A percentile compares a stretch with the other conserved stretches of the same genome.
Evolutionary conservation across 2,113 vertebrate genomes (phyloP).

Genomic region (Benitochromis conjunctus): DNA sequence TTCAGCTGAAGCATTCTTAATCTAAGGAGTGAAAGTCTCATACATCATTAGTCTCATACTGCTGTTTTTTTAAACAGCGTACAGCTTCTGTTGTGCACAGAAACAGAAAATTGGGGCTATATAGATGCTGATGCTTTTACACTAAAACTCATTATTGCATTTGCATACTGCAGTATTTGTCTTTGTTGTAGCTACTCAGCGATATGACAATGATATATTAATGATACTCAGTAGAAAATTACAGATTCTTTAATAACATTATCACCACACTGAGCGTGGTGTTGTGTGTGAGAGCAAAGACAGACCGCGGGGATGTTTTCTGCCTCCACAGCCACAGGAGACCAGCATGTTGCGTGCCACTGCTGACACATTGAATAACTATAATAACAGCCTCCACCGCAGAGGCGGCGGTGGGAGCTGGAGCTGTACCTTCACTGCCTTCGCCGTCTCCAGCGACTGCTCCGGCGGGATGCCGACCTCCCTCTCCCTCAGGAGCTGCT

Average conservation of each 20-base stretch:
- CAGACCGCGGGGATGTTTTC: not conserved
- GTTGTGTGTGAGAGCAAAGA: not conserved
- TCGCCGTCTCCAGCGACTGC: slow-evolving; percentile 97
- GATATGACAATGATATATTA: not conserved
- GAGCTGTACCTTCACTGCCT: slow-evolving; percentile 89
- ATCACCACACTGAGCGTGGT: not conserved
- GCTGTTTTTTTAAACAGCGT: not conserved
- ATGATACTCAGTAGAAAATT: not conserved
- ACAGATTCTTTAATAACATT: not conserved
- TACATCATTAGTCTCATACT: not conserved
- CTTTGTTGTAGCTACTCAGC: not conserved
- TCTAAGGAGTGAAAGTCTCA: not conserved
- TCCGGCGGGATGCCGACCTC: slow-evolving; percentile 98
- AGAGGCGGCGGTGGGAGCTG: not conserved
- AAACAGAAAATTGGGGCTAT: not conserved
- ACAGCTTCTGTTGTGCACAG: not conserved
- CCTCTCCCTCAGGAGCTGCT: slow-evolving; percentile 91
- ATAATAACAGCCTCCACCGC: not conserved
- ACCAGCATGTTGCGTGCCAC: not conserved
- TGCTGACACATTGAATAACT: not conserved
- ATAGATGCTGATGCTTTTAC: not conserved
- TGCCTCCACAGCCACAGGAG: not conserved
- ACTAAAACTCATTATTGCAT: not conserved
- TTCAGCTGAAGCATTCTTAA: not conserved
- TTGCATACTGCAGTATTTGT: not conserved